Base-by-base conservation (phyloP, 2,113 vertebrate species). In the Notothenia rossii region DNA sequence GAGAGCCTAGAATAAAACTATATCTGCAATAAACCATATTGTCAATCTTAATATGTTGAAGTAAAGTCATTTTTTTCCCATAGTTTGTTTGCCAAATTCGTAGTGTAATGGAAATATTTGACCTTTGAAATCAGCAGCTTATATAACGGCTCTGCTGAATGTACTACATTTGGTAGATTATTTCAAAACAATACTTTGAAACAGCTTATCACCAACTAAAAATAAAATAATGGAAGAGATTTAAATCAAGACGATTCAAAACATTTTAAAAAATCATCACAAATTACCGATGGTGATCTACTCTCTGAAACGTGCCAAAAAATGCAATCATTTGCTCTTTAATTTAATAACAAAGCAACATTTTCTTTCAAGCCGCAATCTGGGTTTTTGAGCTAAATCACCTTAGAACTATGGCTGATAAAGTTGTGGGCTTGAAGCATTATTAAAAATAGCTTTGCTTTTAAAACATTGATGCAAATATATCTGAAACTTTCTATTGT, bases 1-100 rank as follows among this genome's bases (percentile, higher is more conserved):
- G 33, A 80, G 53, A 61, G 43, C 71, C 68, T 62, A 46, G 5
- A 77, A 58, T 72, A 72, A 86, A 90, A 84, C 22, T 58, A 63
- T 63, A 86, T 74, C 74, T 63, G 36, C 3, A 1, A 65, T 62
- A 10, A 79, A 15, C 13, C 20, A 33, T n/a, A 22, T 1, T 74
- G 48, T 72, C 65, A 62, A 10, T 51, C 7, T 51, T 72, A 55
- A 72, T 60, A 54, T 46, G 22, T 2, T 43, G 22, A 64, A 58
- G 33, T 4, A 22, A 61, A 46, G 1, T 3, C 3, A 43, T 25
- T 46, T 3, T 29, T 40, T 53, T 53, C n/a, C 7, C 66, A 7
- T 40, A 36, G 68, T 4, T 40, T 49, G 7, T 7, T 1, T 13
- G 29, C 46, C 45, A 14, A 54, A 72, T 15, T 71, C 13, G 0